phyloP scores from a whole-genome alignment of 1,140 invertebrate genomes.

The Leptinotarsa texana region DNA sequence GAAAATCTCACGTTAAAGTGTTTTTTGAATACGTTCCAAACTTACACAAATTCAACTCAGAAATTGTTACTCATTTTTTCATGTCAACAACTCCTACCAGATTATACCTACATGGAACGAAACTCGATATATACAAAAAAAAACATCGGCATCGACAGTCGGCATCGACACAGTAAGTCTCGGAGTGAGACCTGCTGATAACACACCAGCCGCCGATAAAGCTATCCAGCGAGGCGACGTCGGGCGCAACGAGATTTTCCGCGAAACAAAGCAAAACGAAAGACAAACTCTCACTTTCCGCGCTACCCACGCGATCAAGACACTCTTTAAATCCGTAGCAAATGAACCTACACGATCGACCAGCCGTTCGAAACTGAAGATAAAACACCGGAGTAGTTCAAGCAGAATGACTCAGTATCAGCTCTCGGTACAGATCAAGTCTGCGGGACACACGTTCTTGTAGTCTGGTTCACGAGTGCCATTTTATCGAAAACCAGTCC shows the following conservation, averaged over 20 bases:
- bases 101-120: too few species aligned
- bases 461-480: background rate
- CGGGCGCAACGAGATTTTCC: background rate
- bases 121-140: too few species aligned
- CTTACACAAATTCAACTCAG: too few species aligned
- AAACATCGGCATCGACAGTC: too few species aligned
- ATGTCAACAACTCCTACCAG: too few species aligned
- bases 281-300: slow-evolving; percentile 18
- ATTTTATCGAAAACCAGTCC: too few species aligned
- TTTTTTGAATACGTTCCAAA: too few species aligned
- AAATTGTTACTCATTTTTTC: too few species aligned
- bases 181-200: too few species aligned
- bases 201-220: background rate
- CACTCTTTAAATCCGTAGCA: slow-evolving; percentile 12
- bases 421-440: slow-evolving; percentile 15
- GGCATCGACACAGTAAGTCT: too few species aligned
- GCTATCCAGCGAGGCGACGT: background rate
- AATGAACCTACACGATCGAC: slow-evolving; percentile 22
- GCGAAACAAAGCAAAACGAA: background rate
- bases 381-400: slow-evolving; percentile 4
- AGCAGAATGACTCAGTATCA: slow-evolving; percentile 13
- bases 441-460: slow-evolving; percentile 1
- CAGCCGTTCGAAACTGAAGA: slow-evolving; percentile 16
- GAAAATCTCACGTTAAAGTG: too few species aligned
- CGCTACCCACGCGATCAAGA: slow-evolving; percentile 13